Evolutionary conservation across 2,113 vertebrate genomes (phyloP).

Genomic region (Bucco capensis): DNA sequence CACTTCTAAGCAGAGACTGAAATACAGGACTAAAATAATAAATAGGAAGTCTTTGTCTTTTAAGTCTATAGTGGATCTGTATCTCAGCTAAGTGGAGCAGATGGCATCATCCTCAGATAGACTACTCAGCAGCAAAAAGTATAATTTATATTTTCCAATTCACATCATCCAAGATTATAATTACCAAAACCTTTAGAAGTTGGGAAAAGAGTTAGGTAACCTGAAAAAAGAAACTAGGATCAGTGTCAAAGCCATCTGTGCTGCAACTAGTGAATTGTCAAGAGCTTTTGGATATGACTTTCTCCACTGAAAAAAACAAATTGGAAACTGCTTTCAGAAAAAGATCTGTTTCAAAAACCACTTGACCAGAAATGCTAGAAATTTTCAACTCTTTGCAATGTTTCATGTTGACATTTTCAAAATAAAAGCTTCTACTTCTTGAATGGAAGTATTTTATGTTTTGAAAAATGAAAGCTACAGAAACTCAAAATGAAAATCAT

Average conservation of each 20-base stretch:
- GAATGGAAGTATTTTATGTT: background rate
- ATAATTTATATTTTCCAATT: background rate
- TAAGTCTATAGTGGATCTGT: background rate
- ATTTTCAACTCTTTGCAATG: background rate
- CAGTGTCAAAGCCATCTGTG: background rate
- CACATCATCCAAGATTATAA: background rate
- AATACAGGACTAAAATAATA: background rate
- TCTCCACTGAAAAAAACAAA: background rate
- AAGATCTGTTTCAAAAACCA: background rate
- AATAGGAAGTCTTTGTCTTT: background rate
- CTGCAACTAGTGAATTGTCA: background rate
- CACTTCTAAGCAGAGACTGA: background rate
- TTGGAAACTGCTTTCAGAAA: background rate
- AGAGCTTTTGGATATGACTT: background rate
- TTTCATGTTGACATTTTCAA: background rate
- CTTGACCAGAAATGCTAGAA: background rate
- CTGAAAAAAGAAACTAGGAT: background rate
- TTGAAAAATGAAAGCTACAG: background rate
- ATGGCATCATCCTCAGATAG: background rate
- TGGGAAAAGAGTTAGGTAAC: background rate
- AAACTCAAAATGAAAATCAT: background rate
- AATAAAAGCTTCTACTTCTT: background rate
- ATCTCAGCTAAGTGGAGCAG: background rate
- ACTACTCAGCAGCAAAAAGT: background rate
- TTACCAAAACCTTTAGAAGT: background rate